Evolutionary conservation across 2,113 vertebrate genomes (phyloP).

Genomic region (Suricata suricatta): DNA sequence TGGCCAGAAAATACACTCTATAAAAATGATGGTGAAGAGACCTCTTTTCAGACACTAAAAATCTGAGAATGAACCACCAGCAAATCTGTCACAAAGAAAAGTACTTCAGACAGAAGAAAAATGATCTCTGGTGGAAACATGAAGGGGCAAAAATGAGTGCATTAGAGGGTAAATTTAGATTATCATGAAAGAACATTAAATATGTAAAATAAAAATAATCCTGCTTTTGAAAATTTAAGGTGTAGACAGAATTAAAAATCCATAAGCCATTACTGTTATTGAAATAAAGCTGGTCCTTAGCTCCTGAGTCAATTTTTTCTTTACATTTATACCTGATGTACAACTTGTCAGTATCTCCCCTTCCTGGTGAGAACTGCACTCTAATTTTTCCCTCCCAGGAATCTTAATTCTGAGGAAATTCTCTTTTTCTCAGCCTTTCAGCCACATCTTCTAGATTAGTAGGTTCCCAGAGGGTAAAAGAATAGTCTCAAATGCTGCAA

Average conservation of each 20-base stretch:
- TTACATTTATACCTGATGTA: no score
- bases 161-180: background rate
- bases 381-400: background rate
- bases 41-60: background rate
- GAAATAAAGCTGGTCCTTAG: background rate
- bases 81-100: background rate
- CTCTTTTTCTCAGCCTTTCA: background rate
- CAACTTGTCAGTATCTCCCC: background rate
- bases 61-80: background rate
- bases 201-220: background rate
- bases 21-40: background rate
- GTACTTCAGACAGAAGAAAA: background rate
- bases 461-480: background rate
- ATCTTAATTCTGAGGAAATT: background rate
- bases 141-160: background rate
- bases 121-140: background rate
- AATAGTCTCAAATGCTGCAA: background rate
- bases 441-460: background rate
- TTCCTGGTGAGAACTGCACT: background rate
- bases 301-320: background rate
- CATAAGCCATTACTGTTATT: background rate
- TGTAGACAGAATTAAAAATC: background rate
- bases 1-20: background rate
- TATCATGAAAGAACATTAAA: background rate
- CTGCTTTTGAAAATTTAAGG: background rate